A percentile compares a stretch with the other conserved stretches of the same genome.
These are phyloP conservation scores for Melanotaenia trifasciata DNA, from an alignment of 2,797 vertebrate genomes.

Conservation along the genomic window DNA sequence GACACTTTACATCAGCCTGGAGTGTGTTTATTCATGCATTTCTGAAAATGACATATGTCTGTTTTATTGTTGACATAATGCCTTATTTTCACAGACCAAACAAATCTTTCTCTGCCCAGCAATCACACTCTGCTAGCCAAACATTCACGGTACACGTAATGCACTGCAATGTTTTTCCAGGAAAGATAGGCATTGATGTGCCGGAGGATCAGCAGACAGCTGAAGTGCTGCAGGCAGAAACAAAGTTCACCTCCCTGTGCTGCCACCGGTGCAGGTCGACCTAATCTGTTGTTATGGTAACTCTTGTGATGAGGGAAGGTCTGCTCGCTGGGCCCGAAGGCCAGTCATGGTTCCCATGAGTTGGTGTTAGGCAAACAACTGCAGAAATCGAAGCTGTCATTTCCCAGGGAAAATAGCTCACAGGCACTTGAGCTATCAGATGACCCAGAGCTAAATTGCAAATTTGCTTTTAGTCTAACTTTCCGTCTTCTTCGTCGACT, in stretches of 20 bases:
- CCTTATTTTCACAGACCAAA: conserved; percentile 49
- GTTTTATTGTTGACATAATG: conserved; percentile 52
- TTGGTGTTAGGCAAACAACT: conserved; percentile 62
- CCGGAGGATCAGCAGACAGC: conserved; percentile 41
- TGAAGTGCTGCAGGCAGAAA: conserved; percentile 66
- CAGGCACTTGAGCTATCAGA: conserved; percentile 67
- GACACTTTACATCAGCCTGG: conserved; percentile 8
- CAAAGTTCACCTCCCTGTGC: conserved; percentile 72
- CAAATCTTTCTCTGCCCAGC: conserved; percentile 46
- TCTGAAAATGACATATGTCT: conserved; percentile 51
- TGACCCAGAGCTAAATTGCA: conserved; percentile 65
- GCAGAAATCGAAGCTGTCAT: conserved; percentile 70
- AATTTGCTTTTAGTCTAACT: conserved; percentile 42
- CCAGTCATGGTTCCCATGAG: conserved; percentile 56
- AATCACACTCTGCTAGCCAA: conserved; percentile 37
- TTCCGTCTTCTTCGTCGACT: conserved; percentile 21
- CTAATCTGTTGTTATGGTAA: conserved; percentile 81
- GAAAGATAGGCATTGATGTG: conserved; percentile 41
- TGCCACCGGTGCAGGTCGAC: conserved; percentile 59
- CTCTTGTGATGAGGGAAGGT: conserved; percentile 62
- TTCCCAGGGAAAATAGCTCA: conserved; percentile 66
- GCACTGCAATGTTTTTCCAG: conserved; percentile 20
- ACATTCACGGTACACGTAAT: conserved; percentile 24
- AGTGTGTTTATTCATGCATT: conserved; percentile 54
- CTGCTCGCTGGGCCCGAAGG: conserved; percentile 60